These are phyloP conservation scores for Galago senegalensis DNA, from an alignment of 2,797 vertebrate genomes.

Conservation along the genomic window DNA sequence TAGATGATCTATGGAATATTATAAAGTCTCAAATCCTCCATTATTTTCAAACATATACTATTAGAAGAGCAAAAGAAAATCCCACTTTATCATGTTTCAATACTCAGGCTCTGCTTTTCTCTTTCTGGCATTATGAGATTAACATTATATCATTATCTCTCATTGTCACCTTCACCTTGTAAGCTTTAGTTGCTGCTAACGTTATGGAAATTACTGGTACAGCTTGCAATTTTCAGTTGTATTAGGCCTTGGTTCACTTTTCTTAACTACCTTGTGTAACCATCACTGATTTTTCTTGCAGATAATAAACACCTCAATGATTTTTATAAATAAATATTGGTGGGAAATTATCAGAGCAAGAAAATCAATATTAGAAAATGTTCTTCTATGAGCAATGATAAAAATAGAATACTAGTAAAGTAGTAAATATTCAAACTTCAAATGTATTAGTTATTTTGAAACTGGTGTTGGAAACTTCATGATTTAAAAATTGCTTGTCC, in stretches of 20 bases:
- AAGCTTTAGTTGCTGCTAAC: constrained; percentile 66
- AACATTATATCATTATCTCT: constrained; percentile 64
- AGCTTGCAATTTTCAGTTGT: constrained; percentile 74
- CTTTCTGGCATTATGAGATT: constrained; percentile 46
- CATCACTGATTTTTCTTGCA: constrained; percentile 74
- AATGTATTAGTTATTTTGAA: constrained; percentile 61
- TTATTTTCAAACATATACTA: constrained; percentile 2
- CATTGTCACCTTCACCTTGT: constrained; percentile 69
- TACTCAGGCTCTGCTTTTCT: background rate
- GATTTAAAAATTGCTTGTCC: constrained; percentile 23
- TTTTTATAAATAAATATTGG: constrained; percentile 74
- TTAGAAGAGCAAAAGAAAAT: background rate
- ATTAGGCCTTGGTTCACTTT: constrained; percentile 69
- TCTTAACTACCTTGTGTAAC: constrained; percentile 56
- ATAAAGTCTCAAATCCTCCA: constrained; percentile 25
- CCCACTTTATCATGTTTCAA: background rate
- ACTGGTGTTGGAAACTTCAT: constrained; percentile 1
- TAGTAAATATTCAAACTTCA: constrained; percentile 58
- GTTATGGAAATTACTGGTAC: constrained; percentile 68
- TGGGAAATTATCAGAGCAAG: constrained; percentile 66
- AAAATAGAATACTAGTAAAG: constrained; percentile 40
- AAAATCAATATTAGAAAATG: constrained; percentile 68
- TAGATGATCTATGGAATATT: constrained; percentile 33
- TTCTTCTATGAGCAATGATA: constrained; percentile 45
- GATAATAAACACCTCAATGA: constrained; percentile 72